Conservation (phyloP, 1,140 invertebrate species). For the Coenobita brevimanus region DNA sequence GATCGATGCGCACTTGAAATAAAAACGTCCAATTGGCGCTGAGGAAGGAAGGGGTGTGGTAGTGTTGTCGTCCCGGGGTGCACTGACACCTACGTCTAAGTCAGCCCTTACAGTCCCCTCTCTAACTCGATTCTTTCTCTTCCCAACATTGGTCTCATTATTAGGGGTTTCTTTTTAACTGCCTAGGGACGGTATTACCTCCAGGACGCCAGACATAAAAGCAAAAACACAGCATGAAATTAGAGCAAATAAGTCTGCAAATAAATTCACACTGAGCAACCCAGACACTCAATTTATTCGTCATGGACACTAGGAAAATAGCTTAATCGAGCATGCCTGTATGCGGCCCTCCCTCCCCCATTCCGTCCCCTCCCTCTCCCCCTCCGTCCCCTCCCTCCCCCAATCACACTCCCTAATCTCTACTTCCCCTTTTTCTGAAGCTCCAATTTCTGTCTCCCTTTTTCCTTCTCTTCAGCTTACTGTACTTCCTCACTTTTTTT, state of each 20-base stretch:
- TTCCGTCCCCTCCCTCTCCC: not conserved
- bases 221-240: too few species aligned
- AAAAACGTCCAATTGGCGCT: conserved; percentile 49
- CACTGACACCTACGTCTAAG: too few species aligned
- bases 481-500: not conserved
- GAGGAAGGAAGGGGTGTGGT: not conserved
- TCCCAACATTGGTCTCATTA: too few species aligned
- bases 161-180: too few species aligned
- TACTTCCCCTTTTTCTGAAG: too few species aligned
- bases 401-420: not conserved
- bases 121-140: too few species aligned
- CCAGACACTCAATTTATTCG: conserved; percentile 35
- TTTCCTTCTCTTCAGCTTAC: not conserved
- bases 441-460: not conserved
- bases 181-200: too few species aligned
- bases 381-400: not conserved
- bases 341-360: conserved; percentile 4
- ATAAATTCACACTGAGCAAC: conserved; percentile 44
- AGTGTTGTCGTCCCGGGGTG: not conserved
- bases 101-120: too few species aligned
- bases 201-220: too few species aligned
- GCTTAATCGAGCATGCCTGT: conserved; percentile 53
- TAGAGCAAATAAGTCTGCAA: not conserved
- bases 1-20: conserved; percentile 52
- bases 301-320: conserved; percentile 51